Evolutionary conservation across 2,797 vertebrate genomes (phyloP), one percentile per base, ranked within the genome.

Genomic region (Mico argentatus): DNA sequence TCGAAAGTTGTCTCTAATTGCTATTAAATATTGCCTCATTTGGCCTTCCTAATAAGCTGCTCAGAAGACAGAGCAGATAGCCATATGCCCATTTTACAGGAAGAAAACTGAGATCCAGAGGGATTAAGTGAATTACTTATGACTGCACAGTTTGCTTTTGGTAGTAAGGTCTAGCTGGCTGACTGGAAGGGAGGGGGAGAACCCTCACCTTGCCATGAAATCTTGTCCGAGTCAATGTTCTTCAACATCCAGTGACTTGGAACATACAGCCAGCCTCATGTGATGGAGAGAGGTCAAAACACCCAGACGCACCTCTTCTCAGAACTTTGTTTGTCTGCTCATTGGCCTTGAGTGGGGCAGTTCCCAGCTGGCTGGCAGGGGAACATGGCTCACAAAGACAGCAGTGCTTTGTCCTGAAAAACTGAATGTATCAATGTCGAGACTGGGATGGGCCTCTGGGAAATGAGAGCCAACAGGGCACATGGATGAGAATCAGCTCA

Each of bases 261-360:
- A 91, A 85, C 24, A 83, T 19, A 30, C 30, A 17, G 13, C 15
- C 46, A 57, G 48, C 14, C 22, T 22, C 36, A 41, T 22, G 0
- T 14, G 9, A 26, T 57, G 2, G 87, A 86, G 30, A 0, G 0
- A 97, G 70, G 79, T 59, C 92, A 73, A 3, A 33, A 39, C 17
- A 81, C 26, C 30, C 44, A 46, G 8, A 77, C 1, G 1, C 4
- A 72, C 48, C 39, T n/a, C 36, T 75, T 70, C 6, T 0, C 13
- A 52, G 72, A 59, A 9, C 19, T 64, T 46, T 85, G 94, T 97
- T 46, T 96, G 67, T 96, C 83, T 91, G 36, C 13, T 48, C n/a
- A 1, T 39, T 30, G 93, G 52, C 97, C 97, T 97, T 97, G 97
- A 96, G 95, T 76, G 8, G 0, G 10, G 77, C 55, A 50, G 75